Evolutionary conservation across 2,888 invertebrate genomes (phyloP).

Genomic region (Mylabris sibirica): DNA sequence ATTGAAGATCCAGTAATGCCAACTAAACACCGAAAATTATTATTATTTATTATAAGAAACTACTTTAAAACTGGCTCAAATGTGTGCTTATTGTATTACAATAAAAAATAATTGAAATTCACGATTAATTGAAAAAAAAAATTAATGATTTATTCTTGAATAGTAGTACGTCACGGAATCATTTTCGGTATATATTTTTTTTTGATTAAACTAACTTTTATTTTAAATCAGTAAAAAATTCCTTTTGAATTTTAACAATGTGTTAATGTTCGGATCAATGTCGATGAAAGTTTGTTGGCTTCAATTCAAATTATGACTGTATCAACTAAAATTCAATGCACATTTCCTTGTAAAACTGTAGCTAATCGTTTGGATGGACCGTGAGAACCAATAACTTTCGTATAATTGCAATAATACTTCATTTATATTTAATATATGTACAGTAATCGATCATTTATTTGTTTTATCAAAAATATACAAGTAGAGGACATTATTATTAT

Average conservation of each 20-base stretch:
- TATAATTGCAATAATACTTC: conserved; percentile 50
- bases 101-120: conserved; percentile 4
- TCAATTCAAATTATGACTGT: conserved; percentile 21
- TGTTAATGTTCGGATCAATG: conserved; percentile 34
- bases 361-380: conserved; percentile 36
- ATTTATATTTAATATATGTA: conserved; percentile 47
- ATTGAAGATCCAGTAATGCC: not conserved
- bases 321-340: conserved; percentile 17
- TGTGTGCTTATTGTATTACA: not conserved
- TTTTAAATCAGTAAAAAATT: conserved; percentile 26
- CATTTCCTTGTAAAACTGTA: conserved; percentile 26
- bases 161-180: conserved; percentile 32
- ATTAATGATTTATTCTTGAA: conserved; percentile 31
- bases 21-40: not conserved
- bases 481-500: not conserved
- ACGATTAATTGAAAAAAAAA: conserved; percentile 23
- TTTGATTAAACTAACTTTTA: conserved; percentile 8
- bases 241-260: conserved; percentile 35
- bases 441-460: conserved; percentile 49
- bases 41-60: not conserved
- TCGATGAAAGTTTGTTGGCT: conserved; percentile 26
- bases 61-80: not conserved
- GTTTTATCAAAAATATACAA: conserved; percentile 22
- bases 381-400: conserved; percentile 50
- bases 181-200: conserved; percentile 19